These are phyloP conservation scores for Oreochromis tanganicae DNA, from an alignment of 2,113 vertebrate genomes.

Conservation along the genomic window DNA sequence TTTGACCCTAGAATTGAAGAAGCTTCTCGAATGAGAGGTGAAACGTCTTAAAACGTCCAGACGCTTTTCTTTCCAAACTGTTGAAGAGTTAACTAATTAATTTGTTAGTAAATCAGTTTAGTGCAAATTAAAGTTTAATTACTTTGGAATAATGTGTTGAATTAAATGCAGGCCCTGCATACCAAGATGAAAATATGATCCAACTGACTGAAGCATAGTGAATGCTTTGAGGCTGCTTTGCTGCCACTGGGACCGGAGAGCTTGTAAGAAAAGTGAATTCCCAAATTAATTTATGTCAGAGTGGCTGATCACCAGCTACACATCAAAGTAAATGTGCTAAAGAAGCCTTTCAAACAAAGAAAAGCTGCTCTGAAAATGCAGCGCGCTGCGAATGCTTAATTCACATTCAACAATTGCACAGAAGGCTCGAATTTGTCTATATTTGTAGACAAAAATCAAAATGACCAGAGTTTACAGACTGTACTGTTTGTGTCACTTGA, in stretches of 20 bases:
- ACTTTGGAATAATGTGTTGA: not conserved
- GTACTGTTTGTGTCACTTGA: not conserved
- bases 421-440: not conserved
- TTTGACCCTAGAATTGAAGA: not conserved
- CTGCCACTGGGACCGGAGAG: not conserved
- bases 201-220: not conserved
- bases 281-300: not conserved
- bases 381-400: not conserved
- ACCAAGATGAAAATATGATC: not conserved
- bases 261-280: not conserved
- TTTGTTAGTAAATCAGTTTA: not conserved
- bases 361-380: not conserved
- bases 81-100: not conserved
- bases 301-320: not conserved
- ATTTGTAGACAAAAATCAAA: not conserved
- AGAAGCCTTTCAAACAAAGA: not conserved
- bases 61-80: accelerated
- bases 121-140: not conserved
- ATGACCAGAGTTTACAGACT: not conserved
- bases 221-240: not conserved
- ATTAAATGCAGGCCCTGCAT: not conserved
- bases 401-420: not conserved
- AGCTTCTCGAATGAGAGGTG: not conserved
- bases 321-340: not conserved
- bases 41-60: not conserved